Base-by-base conservation (phyloP, 2,888 invertebrate genomes). In the Syrphus vitripennis region DNA sequence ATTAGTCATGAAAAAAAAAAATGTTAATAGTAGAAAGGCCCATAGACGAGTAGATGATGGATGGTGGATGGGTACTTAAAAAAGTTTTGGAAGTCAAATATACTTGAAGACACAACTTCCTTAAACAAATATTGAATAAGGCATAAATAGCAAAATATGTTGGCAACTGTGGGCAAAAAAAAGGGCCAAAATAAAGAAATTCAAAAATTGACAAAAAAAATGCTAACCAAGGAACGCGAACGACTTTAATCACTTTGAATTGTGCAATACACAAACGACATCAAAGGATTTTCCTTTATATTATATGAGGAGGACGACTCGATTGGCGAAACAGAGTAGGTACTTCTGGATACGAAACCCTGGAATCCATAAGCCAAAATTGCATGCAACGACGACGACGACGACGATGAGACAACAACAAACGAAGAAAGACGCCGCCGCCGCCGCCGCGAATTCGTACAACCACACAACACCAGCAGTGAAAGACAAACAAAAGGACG, bases 241-340 rank as follows among this genome's bases (percentile, higher is more conserved):
- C 77, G 75, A 86, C 84, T 86, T 86, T 82, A 86, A 86, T 86
- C 83, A 84, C 83, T 80, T 71, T 65, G 80, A 84, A 67, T 80
- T 81, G 84, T 86, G 69, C 72, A 77, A 77, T 74, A 86, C 84
- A 86, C 82, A 81, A 81, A 55, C 77, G 55, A 81, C 81, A 86
- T 86, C 84, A 86, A 86, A 86, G 81, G 84, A 76, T 80, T 84
- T 81, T 63, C 63, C 76, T 67, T 34, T 48, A 57, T n/a, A 61
- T 34, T 48, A 57, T n/a, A 61, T 63, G 16, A 67, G 53, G 75
- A 50, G 75, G 26, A 61, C 45, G 48, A 61, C 45, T 65, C 26
- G 65, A 65, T 59, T 59, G 31, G 37, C 37, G 57, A 26, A 34
- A n/a, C n/a, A 59, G 72, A 75, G 69, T 37, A 57, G 40, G 37